Base-by-base conservation (phyloP, 2,113 vertebrate species). In the Scomber scombrus region DNA sequence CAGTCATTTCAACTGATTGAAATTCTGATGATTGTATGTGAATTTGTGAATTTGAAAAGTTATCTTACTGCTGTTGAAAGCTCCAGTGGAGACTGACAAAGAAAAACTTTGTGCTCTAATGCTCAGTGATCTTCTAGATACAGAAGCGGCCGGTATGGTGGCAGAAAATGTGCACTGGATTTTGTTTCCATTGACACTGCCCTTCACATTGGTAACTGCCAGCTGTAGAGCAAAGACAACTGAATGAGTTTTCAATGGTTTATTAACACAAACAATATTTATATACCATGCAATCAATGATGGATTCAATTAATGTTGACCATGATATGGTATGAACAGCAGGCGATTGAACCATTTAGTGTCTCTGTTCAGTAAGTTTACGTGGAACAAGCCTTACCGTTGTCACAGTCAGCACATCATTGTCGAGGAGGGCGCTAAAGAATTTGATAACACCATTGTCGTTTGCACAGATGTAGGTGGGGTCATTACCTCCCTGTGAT, bases 141-240 rank as follows among this genome's bases (percentile, higher is more conserved):
- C 23, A 26, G 23, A 26, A 26, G 23, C 1, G 0, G 2, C 0
- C 2, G 79, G 70, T 3, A 85, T 11, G 0, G 78, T 72, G 49
- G 86, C 92, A 8, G 4, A 2, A 70, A 94, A 94, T 3, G 68
- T 63, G 11, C 93, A 94, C 77, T 92, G 84, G 67, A 94, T 87
- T 16, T 0, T 46, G 0, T 0, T 78, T 6, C 70, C 75, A 0
- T 0, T 67, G 12, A 91, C 3, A 0, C 0, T 68, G 4, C 85
- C 91, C 62, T 4, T 83, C 23, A 92, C 84, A 3, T 26, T 43
- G 69, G 69, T 86, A 2, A 52, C 88, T 0, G 0, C 14, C 4
- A 85, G 15, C 91, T 93, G 67, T 5, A 75, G 12, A 12, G 10
- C 15, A 26, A 21, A 40, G 34, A 40, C 34, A 7, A 9, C 9